These are phyloP conservation scores for Mylabris sibirica DNA, from an alignment of 2,888 invertebrate species.

Conservation along the genomic window DNA sequence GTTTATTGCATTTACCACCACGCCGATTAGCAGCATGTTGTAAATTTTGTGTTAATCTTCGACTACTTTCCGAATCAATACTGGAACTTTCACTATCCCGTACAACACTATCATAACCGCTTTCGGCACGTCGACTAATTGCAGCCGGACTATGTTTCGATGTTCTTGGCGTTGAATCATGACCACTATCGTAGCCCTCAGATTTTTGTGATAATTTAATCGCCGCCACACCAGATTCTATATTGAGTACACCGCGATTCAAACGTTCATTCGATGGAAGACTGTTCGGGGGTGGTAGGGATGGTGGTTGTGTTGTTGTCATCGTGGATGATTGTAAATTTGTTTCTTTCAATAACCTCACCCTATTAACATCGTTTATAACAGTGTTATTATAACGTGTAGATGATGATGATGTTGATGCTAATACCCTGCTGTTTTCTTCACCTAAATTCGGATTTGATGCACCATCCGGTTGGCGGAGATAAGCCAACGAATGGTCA, in stretches of 20 bases:
- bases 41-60: conserved; percentile 53
- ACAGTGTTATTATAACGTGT: not conserved
- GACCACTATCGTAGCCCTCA: conserved; percentile 84
- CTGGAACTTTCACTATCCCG: conserved; percentile 89
- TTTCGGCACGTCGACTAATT: conserved; percentile 82
- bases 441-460: conserved; percentile 89
- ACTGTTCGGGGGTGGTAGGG: conserved; percentile 65
- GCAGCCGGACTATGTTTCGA: conserved; percentile 83
- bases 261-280: conserved; percentile 71
- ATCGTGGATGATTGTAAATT: conserved; percentile 59
- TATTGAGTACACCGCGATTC: conserved; percentile 68
- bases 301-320: conserved; percentile 59
- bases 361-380: not conserved
- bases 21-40: conserved; percentile 49
- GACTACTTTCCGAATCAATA: conserved; percentile 74
- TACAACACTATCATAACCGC: conserved; percentile 91
- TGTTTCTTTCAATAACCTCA: conserved; percentile 49
- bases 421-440: conserved; percentile 69
- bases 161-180: conserved; percentile 82
- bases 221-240: conserved; percentile 71
- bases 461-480: conserved; percentile 90
- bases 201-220: conserved; percentile 67
- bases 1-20: conserved; percentile 69
- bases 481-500: conserved; percentile 65
- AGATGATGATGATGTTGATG: conserved; percentile 65